phyloP scores from a whole-genome alignment of 1,140 invertebrate species.

The Habropoda laboriosa region DNA sequence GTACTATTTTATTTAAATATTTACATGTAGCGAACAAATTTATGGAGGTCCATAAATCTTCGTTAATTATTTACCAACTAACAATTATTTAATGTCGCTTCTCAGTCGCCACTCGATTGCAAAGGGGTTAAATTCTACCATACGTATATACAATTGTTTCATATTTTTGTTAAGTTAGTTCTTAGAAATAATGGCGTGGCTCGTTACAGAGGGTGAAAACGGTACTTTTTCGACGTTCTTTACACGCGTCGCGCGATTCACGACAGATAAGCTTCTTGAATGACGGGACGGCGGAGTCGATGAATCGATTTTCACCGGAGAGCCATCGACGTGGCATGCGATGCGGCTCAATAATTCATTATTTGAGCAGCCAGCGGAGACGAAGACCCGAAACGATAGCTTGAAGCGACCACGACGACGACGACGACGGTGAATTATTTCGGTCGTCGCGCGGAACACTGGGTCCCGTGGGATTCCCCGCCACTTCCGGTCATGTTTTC shows the following conservation, averaged over 20 bases:
- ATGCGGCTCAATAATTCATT: constrained; percentile 28
- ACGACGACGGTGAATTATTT: constrained; percentile 10
- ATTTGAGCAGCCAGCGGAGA: constrained; percentile 7
- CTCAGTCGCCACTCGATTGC: too few relatives aligned
- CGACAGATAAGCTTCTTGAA: constrained; percentile 13
- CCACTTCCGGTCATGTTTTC: too few relatives aligned
- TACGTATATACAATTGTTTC: too few relatives aligned
- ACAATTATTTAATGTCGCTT: too few relatives aligned
- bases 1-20: too few relatives aligned
- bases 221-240: constrained; percentile 9
- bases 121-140: too few relatives aligned
- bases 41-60: too few relatives aligned
- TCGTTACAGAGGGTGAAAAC: constrained; percentile 1
- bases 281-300: constrained; percentile 19
- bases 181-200: too few relatives aligned
- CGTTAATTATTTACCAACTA: too few relatives aligned
- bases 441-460: not conserved
- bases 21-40: too few relatives aligned
- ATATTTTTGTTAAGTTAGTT: too few relatives aligned
- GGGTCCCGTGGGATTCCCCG: not conserved
- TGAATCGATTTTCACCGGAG: constrained; percentile 17
- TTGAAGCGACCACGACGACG: not conserved
- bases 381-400: not conserved
- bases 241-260: constrained; percentile 11
- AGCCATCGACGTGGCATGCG: constrained; percentile 15